Percentiles rank a stretch among this genome's conserved stretches.
Evolutionary conservation across 2,888 invertebrate species (phyloP).

Genomic region (Lasiommata megera): DNA sequence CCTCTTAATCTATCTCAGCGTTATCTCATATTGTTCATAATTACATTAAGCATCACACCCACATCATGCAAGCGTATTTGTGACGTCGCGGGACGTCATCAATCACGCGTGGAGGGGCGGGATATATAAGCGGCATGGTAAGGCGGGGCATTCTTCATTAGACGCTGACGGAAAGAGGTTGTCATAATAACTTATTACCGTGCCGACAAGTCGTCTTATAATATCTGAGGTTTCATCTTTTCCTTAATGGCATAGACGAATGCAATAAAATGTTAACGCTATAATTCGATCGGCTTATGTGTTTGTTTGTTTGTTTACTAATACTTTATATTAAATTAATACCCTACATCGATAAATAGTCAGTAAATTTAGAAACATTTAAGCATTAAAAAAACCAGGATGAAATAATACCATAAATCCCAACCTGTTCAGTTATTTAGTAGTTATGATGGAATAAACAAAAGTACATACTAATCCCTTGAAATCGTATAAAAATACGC

Average conservation of each 20-base stretch:
- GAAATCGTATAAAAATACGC: too few species aligned
- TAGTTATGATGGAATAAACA: not conserved
- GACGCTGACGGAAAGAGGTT: constrained; percentile 47
- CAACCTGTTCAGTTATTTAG: not conserved
- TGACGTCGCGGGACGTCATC: constrained; percentile 65
- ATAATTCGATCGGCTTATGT: too few species aligned
- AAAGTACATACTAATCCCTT: too few species aligned
- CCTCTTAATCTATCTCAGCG: constrained; percentile 35
- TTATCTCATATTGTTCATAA: constrained; percentile 42
- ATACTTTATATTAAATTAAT: too few species aligned
- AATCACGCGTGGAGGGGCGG: constrained; percentile 54
- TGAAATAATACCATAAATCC: too few species aligned
- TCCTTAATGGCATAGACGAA: constrained; percentile 19
- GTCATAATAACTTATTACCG: constrained; percentile 59
- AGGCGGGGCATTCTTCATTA: constrained; percentile 64
- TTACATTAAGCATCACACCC: constrained; percentile 62
- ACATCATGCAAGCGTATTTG: constrained; percentile 48
- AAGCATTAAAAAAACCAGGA: too few species aligned
- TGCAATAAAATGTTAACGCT: too few species aligned
- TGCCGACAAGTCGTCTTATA: constrained; percentile 40
- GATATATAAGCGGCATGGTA: constrained; percentile 42
- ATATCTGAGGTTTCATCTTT: constrained; percentile 34
- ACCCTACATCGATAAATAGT: too few species aligned
- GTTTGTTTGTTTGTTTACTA: too few species aligned
- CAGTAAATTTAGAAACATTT: too few species aligned